A percentile compares a stretch with the other conserved stretches of the same genome.
phyloP scores from a whole-genome alignment of 2,113 vertebrate species.

The Leiothrix lutea region DNA sequence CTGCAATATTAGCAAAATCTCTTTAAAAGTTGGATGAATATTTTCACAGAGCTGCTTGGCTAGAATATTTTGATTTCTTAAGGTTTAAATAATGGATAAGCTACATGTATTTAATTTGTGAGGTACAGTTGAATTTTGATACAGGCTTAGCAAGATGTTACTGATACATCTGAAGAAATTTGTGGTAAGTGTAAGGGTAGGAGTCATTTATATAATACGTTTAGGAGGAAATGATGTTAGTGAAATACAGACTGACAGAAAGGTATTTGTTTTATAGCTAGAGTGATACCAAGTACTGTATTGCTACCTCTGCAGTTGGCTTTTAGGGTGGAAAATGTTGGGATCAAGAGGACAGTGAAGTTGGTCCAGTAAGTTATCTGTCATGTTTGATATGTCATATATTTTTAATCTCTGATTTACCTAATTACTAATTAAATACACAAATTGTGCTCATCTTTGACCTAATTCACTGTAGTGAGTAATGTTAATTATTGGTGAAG shows the following conservation, averaged over 20 bases:
- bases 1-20: not conserved
- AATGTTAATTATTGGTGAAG: slow-evolving; percentile 8
- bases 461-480: not conserved
- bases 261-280: not conserved
- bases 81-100: not conserved
- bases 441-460: not conserved
- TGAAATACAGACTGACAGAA: not conserved
- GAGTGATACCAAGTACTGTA: not conserved
- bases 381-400: not conserved
- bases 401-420: not conserved
- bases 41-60: not conserved
- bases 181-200: not conserved
- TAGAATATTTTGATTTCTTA: slow-evolving; percentile 1
- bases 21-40: not conserved
- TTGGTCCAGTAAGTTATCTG: not conserved
- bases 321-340: not conserved
- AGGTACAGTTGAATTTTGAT: not conserved
- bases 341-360: not conserved
- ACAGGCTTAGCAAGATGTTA: not conserved
- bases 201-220: not conserved
- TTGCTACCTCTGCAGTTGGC: not conserved
- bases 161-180: not conserved
- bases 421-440: not conserved
- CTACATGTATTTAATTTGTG: not conserved
- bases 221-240: not conserved